Evolutionary conservation across 2,797 vertebrate genomes (phyloP).

Genomic region (Enteromius paludinosus): DNA sequence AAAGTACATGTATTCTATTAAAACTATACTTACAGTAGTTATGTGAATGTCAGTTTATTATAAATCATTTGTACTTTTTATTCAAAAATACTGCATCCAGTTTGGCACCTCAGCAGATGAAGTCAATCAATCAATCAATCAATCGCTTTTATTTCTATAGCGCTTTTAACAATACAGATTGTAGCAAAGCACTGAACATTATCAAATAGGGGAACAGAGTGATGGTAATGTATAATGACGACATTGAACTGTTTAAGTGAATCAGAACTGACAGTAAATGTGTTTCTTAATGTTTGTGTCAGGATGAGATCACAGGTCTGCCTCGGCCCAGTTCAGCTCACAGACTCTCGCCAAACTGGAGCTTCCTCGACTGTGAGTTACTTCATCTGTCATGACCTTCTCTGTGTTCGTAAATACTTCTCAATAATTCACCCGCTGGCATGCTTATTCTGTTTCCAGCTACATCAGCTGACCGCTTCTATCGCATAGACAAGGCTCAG

Average conservation of each 20-base stretch:
- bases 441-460: conserved; percentile 74
- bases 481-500: conserved; percentile 98
- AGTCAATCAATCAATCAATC: neutral
- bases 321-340: conserved; percentile 84
- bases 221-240: too few relatives aligned
- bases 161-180: too few relatives aligned
- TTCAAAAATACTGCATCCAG: neutral
- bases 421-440: neutral
- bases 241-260: too few relatives aligned
- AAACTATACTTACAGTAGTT: neutral
- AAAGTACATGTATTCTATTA: neutral
- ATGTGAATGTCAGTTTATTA: neutral
- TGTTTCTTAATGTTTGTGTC: conserved; percentile 29
- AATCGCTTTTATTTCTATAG: too few relatives aligned
- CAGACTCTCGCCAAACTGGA: conserved; percentile 93
- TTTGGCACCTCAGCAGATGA: neutral
- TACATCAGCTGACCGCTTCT: conserved; percentile 96
- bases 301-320: conserved; percentile 77
- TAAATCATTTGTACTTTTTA: neutral
- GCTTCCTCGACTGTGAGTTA: conserved; percentile 96
- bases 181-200: too few relatives aligned
- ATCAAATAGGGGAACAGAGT: too few relatives aligned
- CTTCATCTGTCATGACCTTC: neutral
- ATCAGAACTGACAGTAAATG: neutral
- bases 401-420: neutral